Evolutionary conservation across 1,140 invertebrate species (phyloP), one percentile per base, ranked within the genome.

Genomic region (Drosophila yakuba): DNA sequence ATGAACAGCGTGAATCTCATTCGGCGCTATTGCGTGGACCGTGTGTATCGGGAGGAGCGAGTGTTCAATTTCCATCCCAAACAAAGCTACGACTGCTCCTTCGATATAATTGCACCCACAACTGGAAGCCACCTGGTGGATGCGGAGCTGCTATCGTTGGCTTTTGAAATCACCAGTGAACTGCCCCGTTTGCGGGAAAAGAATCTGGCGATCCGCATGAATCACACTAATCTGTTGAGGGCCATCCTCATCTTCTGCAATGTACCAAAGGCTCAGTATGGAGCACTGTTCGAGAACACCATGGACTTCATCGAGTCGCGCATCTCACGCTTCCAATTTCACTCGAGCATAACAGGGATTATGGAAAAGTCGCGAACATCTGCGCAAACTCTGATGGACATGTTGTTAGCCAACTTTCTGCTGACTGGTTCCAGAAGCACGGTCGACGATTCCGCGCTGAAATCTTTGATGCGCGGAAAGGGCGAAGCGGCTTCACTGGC

Each of bases 51-150:
- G 67, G 97, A 98, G 92, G 96, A 95, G 78, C 96, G 96, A 80
- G 95, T 97, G 3, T 95, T 95, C 78, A 97, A 97, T 8, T 96
- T 97, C 80, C 97, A 98, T 93, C 98, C 98, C 0, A 95, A 95
- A 74, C 97, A 98, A 93, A 94, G 97, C 6, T 96, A 96, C 63
- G 97, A 98, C 93, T 98, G 97, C 93, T 96, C 97, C 3, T 99
- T 99, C 93, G 98, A 99, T 92, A 97, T 99, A 71, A 96, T 99
- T 11, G 96, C 95, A 17, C 95, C 96, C 3, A 95, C 93, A 48
- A 93, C 93, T 66, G 95, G 94, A 54, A 95, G 95, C 73, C 93
- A 96, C 8, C 94, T 98, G 90, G 94, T 96, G 14, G 98, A 98
- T 93, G 97, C 97, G 3, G 98, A 99, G 91, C 91, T 98, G 1